Base-by-base conservation (phyloP, 92 coral and sea anemone species). In the Metridium senile region DNA sequence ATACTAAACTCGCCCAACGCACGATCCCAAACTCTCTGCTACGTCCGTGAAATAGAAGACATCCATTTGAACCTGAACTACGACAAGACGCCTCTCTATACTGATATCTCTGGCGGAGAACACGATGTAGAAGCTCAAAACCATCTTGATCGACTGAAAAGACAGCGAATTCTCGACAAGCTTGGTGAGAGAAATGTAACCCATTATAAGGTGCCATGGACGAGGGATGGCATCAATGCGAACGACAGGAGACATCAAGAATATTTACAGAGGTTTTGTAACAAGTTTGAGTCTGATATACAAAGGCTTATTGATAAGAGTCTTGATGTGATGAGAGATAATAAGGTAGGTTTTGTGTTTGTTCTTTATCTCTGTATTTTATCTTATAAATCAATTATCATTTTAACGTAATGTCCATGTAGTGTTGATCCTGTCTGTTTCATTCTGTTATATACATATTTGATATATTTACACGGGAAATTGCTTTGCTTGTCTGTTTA, bases 111-210 rank as follows among this genome's bases (percentile, higher is more conserved):
- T 16, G 68, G 51, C 64, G 97, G 97, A 7, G 29, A 75, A 35
- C 93, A 79, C 22, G 97, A 91, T 66, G 62, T 21, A 9, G 97
- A 91, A 56, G 97, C 97, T 0, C 97, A 91, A 26, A 81, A 87
- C 7, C 59, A 84, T 54, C 58, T 91, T 59, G 84, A 65, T 59
- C 71, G 64, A 21, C 68, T 91, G 19, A 91, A 91, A 72, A 76
- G 86, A 9, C 84, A 85, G 53, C 85, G 97, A 2, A 70, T 91
- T 0, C 81, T 91, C 17, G 77, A 82, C 77, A 87, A 71, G 59
- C 90, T 91, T 11, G 90, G 85, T 3, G 84, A 58, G 26, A 58
- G 63, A 13, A 91, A 91, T 70, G 88, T 91, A 31, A 83, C 90
- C 3, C 97, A 82, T 25, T 91, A 76, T 79, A 85, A 71, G 21